These are phyloP conservation scores for Conus canariensis DNA, from an alignment of 2,888 invertebrate genomes.

Conservation along the genomic window DNA sequence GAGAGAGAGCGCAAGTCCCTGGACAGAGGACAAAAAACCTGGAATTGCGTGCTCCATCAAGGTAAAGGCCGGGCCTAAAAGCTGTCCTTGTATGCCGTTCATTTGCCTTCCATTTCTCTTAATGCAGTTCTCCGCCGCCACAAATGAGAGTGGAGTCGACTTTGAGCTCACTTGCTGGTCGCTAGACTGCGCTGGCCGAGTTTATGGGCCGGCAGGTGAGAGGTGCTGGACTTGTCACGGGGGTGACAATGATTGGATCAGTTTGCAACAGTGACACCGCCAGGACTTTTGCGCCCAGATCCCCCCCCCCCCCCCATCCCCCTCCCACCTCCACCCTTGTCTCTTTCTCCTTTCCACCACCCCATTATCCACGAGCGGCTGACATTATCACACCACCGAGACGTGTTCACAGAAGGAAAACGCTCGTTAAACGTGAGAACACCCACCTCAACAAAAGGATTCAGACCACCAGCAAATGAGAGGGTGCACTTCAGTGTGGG, in stretches of 20 bases:
- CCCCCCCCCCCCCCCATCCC: neutral
- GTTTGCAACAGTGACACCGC: neutral
- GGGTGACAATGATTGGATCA: neutral
- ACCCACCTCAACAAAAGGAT: constrained; percentile 1
- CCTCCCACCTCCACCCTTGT: too few species aligned
- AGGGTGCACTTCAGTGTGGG: neutral
- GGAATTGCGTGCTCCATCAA: constrained; percentile 17
- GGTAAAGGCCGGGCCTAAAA: constrained; percentile 14
- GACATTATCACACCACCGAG: neutral
- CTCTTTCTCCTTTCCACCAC: too few species aligned
- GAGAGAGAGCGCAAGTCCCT: neutral
- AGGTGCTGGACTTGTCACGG: neutral
- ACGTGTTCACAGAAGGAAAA: neutral
- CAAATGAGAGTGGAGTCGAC: neutral
- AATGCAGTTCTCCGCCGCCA: neutral
- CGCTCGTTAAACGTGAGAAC: neutral
- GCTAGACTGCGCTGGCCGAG: neutral
- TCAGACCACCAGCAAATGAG: neutral
- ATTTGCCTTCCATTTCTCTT: neutral
- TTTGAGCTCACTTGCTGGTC: neutral
- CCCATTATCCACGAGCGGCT: too few species aligned
- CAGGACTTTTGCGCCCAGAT: neutral
- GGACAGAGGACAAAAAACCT: neutral
- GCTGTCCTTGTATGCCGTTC: neutral
- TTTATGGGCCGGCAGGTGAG: neutral